A percentile compares a stretch with the other conserved stretches of the same genome.
These are phyloP conservation scores for Limnodromus scolopaceus DNA, from an alignment of 2,797 vertebrate species.

Conservation along the genomic window DNA sequence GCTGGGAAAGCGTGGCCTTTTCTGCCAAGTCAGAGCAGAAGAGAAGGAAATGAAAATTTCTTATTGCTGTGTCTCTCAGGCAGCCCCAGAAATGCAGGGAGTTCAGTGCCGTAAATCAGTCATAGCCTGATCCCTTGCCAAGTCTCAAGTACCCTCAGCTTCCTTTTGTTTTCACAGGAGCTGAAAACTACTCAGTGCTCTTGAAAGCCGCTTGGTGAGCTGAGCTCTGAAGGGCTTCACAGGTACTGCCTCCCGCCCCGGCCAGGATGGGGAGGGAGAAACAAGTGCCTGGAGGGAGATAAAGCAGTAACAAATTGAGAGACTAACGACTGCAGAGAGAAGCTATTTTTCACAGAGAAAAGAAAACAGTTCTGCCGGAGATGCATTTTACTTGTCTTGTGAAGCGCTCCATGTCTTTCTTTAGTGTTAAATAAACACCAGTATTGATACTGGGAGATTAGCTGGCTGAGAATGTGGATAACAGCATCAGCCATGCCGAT, in stretches of 20 bases:
- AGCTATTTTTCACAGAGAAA: background rate
- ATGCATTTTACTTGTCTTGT: background rate
- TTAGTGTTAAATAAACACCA: slow-evolving; percentile 40
- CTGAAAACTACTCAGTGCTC: background rate
- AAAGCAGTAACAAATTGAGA: background rate
- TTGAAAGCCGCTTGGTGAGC: background rate
- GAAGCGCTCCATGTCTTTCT: background rate
- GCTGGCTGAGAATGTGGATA: slow-evolving; percentile 8
- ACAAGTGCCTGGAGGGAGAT: background rate
- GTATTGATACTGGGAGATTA: background rate
- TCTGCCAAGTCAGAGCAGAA: background rate
- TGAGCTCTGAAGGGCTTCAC: background rate
- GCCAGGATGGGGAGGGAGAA: background rate
- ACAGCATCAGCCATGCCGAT: background rate
- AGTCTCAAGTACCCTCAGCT: background rate
- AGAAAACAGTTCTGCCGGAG: background rate
- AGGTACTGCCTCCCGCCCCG: fast-evolving
- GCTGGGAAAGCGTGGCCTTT: background rate
- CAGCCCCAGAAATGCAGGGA: background rate
- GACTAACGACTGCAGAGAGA: background rate
- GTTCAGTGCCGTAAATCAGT: background rate
- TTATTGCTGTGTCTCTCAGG: background rate
- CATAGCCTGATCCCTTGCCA: background rate
- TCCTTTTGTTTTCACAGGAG: background rate
- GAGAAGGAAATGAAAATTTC: background rate